Evolutionary conservation across 2,797 vertebrate species (phyloP).

Genomic region (Heliangelus exortis): DNA sequence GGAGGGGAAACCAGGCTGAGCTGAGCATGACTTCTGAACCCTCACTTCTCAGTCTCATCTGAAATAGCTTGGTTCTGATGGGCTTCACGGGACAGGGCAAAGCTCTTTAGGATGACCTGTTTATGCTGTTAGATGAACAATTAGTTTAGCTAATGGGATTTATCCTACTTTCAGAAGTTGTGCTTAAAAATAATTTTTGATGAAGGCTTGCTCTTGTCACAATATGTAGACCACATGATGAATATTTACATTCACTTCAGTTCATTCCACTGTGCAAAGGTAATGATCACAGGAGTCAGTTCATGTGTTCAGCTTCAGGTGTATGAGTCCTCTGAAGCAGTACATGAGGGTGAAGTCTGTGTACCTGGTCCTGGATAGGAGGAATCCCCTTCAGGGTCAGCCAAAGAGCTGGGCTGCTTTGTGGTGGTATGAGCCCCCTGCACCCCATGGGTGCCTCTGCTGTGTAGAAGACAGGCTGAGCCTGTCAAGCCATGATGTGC

Average conservation of each 20-base stretch:
- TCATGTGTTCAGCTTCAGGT: background rate
- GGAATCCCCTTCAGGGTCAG: background rate
- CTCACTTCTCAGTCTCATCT: background rate
- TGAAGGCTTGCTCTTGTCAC: background rate
- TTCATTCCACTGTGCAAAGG: background rate
- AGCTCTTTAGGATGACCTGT: background rate
- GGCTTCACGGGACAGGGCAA: background rate
- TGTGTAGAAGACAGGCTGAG: background rate
- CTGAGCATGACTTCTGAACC: background rate
- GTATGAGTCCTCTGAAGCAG: background rate
- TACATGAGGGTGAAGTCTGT: background rate
- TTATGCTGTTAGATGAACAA: background rate
- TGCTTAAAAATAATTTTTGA: background rate
- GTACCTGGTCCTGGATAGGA: background rate
- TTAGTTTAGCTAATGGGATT: background rate
- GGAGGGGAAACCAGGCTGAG: background rate
- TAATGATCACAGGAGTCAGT: background rate
- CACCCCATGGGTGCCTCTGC: background rate
- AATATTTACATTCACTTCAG: constrained; percentile 1
- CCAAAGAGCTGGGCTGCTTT: background rate
- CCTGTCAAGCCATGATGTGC: background rate
- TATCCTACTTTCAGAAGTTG: background rate
- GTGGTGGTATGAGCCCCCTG: background rate
- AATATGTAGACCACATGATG: background rate
- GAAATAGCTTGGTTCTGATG: background rate